Percentiles rank a stretch among this genome's conserved stretches.
Evolutionary conservation across 1,140 invertebrate genomes (phyloP).

Genomic region (Harlomillsia oculata): DNA sequence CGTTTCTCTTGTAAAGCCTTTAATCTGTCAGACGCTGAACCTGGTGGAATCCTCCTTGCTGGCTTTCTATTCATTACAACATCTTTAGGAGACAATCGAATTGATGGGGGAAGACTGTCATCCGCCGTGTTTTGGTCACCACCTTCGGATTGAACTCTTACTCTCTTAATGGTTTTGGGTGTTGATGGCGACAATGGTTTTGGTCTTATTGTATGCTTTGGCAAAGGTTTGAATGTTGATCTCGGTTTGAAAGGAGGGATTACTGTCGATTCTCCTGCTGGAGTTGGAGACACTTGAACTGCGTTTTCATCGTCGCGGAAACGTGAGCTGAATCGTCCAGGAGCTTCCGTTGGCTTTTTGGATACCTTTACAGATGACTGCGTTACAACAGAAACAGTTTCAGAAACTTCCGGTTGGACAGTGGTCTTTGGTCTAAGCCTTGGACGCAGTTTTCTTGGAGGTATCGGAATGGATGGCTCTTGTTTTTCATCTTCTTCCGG

Average conservation of each 20-base stretch:
- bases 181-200: neutral
- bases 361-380: conserved; percentile 21
- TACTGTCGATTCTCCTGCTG: conserved; percentile 1
- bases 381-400: conserved; percentile 5
- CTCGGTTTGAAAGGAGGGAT: neutral
- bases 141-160: neutral
- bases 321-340: conserved; percentile 25
- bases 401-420: neutral
- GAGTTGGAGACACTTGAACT: neutral
- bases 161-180: neutral
- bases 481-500: conserved; percentile 1
- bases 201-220: neutral
- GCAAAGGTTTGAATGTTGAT: conserved; percentile 22
- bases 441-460: conserved; percentile 6
- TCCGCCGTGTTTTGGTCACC: neutral
- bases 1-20: conserved; percentile 25
- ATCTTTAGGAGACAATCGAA: conserved; percentile 29
- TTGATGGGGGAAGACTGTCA: conserved; percentile 23
- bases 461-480: neutral
- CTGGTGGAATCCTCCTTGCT: conserved; percentile 31
- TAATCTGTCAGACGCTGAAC: conserved; percentile 28
- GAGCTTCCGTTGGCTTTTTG: conserved; percentile 29
- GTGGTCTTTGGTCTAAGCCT: neutral
- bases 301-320: conserved; percentile 11
- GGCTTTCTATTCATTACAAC: conserved; percentile 31